These are phyloP conservation scores for Flabesymbios commensalis DNA, from an alignment of 2,888 invertebrate species.

Conservation along the genomic window DNA sequence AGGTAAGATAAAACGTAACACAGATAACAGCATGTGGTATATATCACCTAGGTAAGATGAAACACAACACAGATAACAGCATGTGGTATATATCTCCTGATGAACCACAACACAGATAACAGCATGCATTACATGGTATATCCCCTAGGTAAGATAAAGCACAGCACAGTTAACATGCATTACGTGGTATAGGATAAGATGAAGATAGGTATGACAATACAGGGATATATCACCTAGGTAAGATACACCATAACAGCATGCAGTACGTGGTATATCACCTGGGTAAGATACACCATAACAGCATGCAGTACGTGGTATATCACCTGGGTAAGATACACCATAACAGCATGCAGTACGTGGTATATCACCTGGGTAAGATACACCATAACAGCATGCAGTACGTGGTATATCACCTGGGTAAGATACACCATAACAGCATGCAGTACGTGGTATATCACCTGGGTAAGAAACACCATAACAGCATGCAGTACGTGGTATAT, in stretches of 20 bases:
- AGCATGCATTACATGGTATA: no score
- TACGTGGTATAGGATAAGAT: no score
- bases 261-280: background rate
- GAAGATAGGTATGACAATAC: slow-evolving; percentile 44
- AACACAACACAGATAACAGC: background rate
- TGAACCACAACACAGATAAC: background rate
- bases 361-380: background rate
- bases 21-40: background rate
- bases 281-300: background rate
- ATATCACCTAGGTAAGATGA: background rate
- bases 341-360: background rate
- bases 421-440: background rate
- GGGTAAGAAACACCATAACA: background rate
- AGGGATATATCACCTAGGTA: slow-evolving; percentile 46
- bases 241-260: background rate
- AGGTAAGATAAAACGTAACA: no score
- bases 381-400: no score
- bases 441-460: background rate
- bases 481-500: no score
- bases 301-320: no score
- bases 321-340: slow-evolving; percentile 38
- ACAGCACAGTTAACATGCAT: background rate
- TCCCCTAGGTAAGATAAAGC: background rate
- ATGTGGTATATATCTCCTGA: background rate
- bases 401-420: slow-evolving; percentile 46